These are phyloP conservation scores for Cerceris rybyensis DNA, from an alignment of 2,888 invertebrate genomes.

Conservation along the genomic window DNA sequence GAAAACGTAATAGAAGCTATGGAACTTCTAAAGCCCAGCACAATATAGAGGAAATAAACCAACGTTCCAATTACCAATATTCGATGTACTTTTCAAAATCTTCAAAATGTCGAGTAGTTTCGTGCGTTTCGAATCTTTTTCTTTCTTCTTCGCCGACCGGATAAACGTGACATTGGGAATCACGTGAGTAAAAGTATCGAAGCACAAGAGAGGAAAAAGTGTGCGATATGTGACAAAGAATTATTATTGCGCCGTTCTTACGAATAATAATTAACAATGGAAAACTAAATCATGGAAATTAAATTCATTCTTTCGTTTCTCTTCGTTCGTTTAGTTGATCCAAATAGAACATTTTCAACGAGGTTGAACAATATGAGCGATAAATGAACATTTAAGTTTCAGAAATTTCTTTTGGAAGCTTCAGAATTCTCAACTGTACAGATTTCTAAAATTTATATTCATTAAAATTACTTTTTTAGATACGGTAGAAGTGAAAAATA, in stretches of 20 bases:
- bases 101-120: background rate
- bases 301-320: too few species aligned
- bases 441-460: too few species aligned
- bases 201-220: slow-evolving; percentile 13
- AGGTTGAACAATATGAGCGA: too few species aligned
- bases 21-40: background rate
- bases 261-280: too few species aligned
- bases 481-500: too few species aligned
- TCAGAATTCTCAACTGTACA: too few species aligned
- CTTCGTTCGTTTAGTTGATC: too few species aligned
- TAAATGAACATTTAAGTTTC: too few species aligned
- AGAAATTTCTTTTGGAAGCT: too few species aligned
- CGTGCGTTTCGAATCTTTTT: background rate
- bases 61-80: background rate
- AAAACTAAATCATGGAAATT: too few species aligned
- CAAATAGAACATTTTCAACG: too few species aligned
- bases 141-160: background rate
- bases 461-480: too few species aligned
- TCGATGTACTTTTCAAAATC: background rate
- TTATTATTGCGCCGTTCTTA: background rate
- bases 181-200: slow-evolving; percentile 5
- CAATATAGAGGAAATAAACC: background rate
- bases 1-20: slow-evolving; percentile 7
- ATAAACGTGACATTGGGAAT: slow-evolving; percentile 6
- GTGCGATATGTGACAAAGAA: slow-evolving; percentile 1